These are phyloP conservation scores for Saccostrea glomerata DNA, from an alignment of 1,140 invertebrate genomes.

Conservation along the genomic window DNA sequence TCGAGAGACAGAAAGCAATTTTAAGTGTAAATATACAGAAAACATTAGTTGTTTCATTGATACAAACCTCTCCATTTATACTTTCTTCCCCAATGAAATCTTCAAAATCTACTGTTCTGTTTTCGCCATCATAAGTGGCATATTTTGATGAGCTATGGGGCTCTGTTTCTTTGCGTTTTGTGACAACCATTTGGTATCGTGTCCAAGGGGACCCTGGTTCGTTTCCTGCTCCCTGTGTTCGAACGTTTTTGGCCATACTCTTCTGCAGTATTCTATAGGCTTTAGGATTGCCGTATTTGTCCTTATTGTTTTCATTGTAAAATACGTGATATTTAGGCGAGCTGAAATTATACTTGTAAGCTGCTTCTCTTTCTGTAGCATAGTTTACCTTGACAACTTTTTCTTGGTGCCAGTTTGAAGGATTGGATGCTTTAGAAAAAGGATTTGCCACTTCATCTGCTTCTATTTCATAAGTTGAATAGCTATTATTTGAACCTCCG, in stretches of 20 bases:
- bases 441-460: slow-evolving; percentile 8
- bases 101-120: slow-evolving; percentile 64
- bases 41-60: too few species aligned
- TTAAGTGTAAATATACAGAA: background rate
- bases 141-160: slow-evolving; percentile 60
- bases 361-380: slow-evolving; percentile 62
- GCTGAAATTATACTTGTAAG: slow-evolving; percentile 67
- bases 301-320: slow-evolving; percentile 64
- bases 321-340: slow-evolving; percentile 69
- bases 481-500: slow-evolving; percentile 54
- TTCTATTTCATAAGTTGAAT: slow-evolving; percentile 48
- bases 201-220: slow-evolving; percentile 68
- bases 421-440: slow-evolving; percentile 39
- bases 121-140: slow-evolving; percentile 53
- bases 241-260: slow-evolving; percentile 62
- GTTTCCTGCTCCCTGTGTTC: slow-evolving; percentile 64
- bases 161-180: slow-evolving; percentile 67
- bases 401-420: slow-evolving; percentile 27
- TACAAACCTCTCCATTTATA: slow-evolving; percentile 60
- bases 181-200: slow-evolving; percentile 70
- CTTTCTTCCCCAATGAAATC: slow-evolving; percentile 61
- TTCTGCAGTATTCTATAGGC: slow-evolving; percentile 58
- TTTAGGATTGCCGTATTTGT: slow-evolving; percentile 58
- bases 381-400: slow-evolving; percentile 55
- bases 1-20: background rate